Conservation (phyloP, 2,113 vertebrate genomes). For the Ammodytes dubius region DNA sequence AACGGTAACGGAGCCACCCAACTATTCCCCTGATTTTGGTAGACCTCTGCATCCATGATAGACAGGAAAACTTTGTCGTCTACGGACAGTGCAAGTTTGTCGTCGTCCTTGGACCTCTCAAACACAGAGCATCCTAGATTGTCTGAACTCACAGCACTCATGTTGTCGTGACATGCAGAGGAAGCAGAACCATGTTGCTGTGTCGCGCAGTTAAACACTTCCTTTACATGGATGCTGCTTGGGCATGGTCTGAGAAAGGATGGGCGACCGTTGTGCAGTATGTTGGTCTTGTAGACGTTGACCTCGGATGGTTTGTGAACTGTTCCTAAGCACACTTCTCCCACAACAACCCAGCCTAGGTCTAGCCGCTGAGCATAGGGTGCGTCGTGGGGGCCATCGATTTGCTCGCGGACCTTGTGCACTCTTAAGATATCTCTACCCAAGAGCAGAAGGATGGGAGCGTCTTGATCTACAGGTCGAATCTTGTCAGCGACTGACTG, state of each 20-base stretch:
- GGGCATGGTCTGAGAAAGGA: neutral
- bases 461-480: too few species aligned
- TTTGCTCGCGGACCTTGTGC: neutral
- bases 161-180: too few species aligned
- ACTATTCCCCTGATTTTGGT: neutral
- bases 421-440: neutral
- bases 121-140: neutral
- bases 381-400: neutral
- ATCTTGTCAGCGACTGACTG: too few species aligned
- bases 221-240: neutral
- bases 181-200: too few species aligned
- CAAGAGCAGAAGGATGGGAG: neutral
- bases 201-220: too few species aligned
- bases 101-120: neutral
- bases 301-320: neutral
- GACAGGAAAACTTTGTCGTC: neutral
- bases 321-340: neutral
- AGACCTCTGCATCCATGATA: slow-evolving; percentile 6
- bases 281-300: neutral
- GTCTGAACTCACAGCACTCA: too few species aligned
- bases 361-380: neutral
- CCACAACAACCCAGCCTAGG: slow-evolving; percentile 1
- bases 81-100: neutral
- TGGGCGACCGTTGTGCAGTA: neutral
- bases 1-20: slow-evolving; percentile 27